A percentile compares a stretch with the other conserved stretches of the same genome.
These are phyloP conservation scores for Sylvilagus bachmani DNA, from an alignment of 2,113 vertebrate genomes.

Conservation along the genomic window DNA sequence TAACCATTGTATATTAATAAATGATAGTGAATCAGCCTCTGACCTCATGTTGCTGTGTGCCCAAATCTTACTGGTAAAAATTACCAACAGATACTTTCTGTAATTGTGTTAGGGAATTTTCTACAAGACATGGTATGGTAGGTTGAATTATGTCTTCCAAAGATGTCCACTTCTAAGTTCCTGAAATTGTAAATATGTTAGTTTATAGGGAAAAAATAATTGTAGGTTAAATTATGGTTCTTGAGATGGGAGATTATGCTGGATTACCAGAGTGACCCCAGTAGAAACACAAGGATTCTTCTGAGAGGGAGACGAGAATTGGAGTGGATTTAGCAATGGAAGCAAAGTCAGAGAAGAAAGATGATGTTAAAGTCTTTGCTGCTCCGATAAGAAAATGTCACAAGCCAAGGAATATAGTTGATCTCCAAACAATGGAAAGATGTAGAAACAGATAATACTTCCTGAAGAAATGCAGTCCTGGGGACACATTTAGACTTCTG, in stretches of 20 bases:
- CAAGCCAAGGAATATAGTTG: not conserved
- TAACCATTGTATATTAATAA: slow-evolving; percentile 10
- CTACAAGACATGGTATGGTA: not conserved
- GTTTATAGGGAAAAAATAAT: not conserved
- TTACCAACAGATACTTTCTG: not conserved
- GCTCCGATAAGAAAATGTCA: not conserved
- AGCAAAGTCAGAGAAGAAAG: not conserved
- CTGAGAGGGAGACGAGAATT: not conserved
- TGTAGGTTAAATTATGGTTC: not conserved
- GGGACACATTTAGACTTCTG: not conserved
- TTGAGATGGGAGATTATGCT: not conserved
- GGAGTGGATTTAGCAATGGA: not conserved
- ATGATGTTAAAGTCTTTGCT: not conserved
- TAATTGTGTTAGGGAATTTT: slow-evolving; percentile 2
- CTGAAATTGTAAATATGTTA: not conserved
- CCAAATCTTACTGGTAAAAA: not conserved
- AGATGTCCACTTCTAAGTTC: not conserved
- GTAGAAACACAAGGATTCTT: not conserved
- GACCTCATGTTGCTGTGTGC: not conserved
- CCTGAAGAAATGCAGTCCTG: not conserved
- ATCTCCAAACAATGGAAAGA: not conserved
- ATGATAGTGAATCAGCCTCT: not conserved
- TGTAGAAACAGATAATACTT: not conserved
- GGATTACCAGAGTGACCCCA: not conserved
- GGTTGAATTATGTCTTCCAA: not conserved